phyloP scores from a whole-genome alignment of 2,113 vertebrate genomes.

The Peromyscus polionotus region DNA sequence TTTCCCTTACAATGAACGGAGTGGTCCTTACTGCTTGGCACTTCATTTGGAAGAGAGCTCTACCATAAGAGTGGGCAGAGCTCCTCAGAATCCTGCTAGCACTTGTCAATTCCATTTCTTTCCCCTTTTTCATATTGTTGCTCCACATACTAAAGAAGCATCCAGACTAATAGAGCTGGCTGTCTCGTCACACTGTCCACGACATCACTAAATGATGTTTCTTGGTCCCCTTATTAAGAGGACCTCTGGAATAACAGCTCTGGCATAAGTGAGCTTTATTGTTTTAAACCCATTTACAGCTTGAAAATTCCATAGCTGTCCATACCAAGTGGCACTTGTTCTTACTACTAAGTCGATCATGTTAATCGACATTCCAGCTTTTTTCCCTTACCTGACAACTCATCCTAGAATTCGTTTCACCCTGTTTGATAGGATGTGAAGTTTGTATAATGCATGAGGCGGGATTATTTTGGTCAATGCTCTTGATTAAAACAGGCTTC shows the following conservation, averaged over 20 bases:
- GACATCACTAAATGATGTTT: background rate
- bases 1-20: background rate
- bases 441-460: background rate
- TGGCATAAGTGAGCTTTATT: background rate
- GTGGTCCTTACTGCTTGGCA: background rate
- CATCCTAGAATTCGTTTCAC: background rate
- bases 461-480: background rate
- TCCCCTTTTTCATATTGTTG: background rate
- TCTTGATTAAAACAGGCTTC: background rate
- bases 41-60: background rate
- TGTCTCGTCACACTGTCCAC: background rate
- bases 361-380: background rate
- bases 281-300: background rate
- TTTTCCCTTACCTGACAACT: background rate
- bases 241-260: background rate
- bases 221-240: background rate
- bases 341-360: background rate
- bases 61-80: background rate
- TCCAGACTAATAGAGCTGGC: background rate
- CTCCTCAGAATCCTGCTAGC: background rate
- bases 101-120: background rate
- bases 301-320: background rate
- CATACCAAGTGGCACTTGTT: background rate
- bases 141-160: background rate
- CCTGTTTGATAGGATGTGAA: background rate